These are phyloP conservation scores for Euplexia lucipara DNA, from an alignment of 2,888 invertebrate genomes.

Conservation along the genomic window DNA sequence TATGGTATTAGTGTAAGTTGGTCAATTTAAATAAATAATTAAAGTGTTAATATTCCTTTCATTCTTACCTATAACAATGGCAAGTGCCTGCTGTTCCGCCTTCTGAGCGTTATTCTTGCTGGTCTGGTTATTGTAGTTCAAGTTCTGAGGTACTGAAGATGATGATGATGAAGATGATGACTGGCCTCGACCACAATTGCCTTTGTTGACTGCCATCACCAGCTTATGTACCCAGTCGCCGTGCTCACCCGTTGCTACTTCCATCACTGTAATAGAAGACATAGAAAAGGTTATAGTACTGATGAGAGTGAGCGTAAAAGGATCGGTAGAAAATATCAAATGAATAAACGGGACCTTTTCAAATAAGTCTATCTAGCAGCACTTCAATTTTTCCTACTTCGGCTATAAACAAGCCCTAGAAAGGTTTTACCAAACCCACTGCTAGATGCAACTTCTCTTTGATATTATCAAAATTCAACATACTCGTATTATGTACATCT, in stretches of 20 bases:
- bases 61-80: slow-evolving; percentile 82
- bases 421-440: neutral
- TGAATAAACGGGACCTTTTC: neutral
- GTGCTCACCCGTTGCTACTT: slow-evolving; percentile 98
- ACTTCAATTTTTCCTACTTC: neutral
- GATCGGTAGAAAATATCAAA: neutral
- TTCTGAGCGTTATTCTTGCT: slow-evolving; percentile 90
- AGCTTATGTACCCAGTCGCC: slow-evolving; percentile 97
- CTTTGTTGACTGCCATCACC: slow-evolving; percentile 95
- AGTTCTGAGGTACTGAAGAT: slow-evolving; percentile 84
- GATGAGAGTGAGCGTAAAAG: neutral
- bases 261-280: slow-evolving; percentile 94
- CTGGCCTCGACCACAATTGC: slow-evolving; percentile 92
- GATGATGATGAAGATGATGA: slow-evolving; percentile 80
- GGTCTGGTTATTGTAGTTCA: slow-evolving; percentile 87
- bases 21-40: too few relatives aligned
- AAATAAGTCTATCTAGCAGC: neutral
- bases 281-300: neutral
- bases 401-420: neutral
- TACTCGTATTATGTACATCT: too few relatives aligned
- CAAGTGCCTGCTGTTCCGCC: slow-evolving; percentile 76
- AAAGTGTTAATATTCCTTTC: neutral
- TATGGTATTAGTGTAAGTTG: too few relatives aligned
- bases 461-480: too few relatives aligned
- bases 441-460: too few relatives aligned